phyloP scores from a whole-genome alignment of 1,140 invertebrate species.

The Rhyacophila brunnea region DNA sequence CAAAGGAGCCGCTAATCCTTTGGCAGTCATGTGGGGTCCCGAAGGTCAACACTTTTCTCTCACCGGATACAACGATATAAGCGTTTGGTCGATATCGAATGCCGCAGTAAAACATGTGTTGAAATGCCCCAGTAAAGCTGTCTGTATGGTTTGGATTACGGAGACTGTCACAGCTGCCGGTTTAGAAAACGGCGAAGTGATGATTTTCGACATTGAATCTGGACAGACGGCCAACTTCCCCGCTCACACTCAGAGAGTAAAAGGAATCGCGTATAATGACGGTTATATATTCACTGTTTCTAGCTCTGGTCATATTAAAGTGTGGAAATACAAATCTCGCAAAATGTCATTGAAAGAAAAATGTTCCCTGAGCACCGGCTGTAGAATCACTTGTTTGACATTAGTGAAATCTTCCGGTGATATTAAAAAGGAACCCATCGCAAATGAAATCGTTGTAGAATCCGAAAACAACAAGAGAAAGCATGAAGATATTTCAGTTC shows the following conservation, averaged over 20 bases:
- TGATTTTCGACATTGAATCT: constrained; percentile 58
- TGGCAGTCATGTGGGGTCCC: constrained; percentile 63
- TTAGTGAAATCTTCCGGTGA: constrained; percentile 43
- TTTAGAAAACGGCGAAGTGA: constrained; percentile 68
- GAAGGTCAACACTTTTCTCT: constrained; percentile 72
- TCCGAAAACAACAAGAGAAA: constrained; percentile 31
- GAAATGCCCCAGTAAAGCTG: constrained; percentile 62
- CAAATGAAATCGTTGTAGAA: constrained; percentile 33
- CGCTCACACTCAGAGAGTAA: constrained; percentile 68
- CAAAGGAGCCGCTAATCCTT: constrained; percentile 58
- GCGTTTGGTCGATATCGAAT: constrained; percentile 74
- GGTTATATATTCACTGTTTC: constrained; percentile 62
- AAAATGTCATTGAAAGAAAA: constrained; percentile 53
- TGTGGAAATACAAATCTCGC: constrained; percentile 62
- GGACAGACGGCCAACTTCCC: constrained; percentile 51
- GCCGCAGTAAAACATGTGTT: constrained; percentile 64
- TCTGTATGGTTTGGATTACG: constrained; percentile 61
- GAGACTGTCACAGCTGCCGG: constrained; percentile 66
- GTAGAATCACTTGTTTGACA: constrained; percentile 60
- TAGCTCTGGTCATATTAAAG: constrained; percentile 75
- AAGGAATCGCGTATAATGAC: constrained; percentile 59
- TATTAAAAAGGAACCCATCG: constrained; percentile 47
- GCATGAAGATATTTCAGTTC: constrained; percentile 40
- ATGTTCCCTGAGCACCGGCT: constrained; percentile 54
- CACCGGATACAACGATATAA: constrained; percentile 65